These are phyloP conservation scores for Arothron firmamentum DNA, from an alignment of 2,113 vertebrate species.

Conservation along the genomic window DNA sequence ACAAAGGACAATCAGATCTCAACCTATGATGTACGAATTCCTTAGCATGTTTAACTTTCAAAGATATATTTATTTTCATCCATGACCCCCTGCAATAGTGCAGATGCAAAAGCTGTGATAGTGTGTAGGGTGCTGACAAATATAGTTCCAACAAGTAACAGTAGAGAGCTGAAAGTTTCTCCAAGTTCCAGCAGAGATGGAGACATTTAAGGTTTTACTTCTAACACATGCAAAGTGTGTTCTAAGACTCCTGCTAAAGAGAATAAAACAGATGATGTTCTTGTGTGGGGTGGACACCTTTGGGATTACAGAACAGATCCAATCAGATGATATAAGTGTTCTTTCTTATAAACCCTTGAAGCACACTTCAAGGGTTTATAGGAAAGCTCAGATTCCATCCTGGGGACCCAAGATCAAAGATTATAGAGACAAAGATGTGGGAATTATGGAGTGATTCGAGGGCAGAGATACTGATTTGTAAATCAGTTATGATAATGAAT, in stretches of 20 bases:
- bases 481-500: too few relatives aligned
- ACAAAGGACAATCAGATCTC: neutral
- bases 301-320: too few relatives aligned
- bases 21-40: too few relatives aligned
- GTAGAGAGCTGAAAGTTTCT: slow-evolving; percentile 14
- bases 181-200: neutral
- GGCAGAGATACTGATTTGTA: neutral
- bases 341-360: too few relatives aligned
- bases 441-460: neutral
- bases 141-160: too few relatives aligned
- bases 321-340: neutral
- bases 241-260: too few relatives aligned
- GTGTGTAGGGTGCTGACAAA: slow-evolving; percentile 23
- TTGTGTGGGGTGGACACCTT: too few relatives aligned
- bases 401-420: too few relatives aligned
- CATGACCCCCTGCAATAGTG: slow-evolving; percentile 7
- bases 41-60: neutral
- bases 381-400: neutral
- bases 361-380: neutral
- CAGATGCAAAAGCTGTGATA: slow-evolving; percentile 33
- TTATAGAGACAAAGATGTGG: neutral
- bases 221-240: too few relatives aligned
- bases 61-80: slow-evolving; percentile 21
- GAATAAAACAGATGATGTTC: too few relatives aligned
- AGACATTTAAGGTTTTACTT: too few relatives aligned